These are phyloP conservation scores for Sminthopsis crassicaudata DNA, from an alignment of 2,113 vertebrate genomes.

Conservation along the genomic window DNA sequence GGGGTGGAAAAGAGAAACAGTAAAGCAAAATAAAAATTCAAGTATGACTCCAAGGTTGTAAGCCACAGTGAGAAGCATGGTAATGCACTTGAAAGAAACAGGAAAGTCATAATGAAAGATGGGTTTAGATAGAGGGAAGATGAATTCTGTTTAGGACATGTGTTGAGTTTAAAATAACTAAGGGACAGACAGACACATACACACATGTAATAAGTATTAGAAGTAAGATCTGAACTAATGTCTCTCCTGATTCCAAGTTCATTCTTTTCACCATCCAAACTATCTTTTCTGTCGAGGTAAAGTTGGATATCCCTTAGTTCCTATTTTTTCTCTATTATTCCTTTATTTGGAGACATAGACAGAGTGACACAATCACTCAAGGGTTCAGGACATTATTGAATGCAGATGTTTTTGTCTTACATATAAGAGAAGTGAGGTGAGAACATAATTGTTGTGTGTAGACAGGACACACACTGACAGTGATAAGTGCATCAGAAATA, in stretches of 20 bases:
- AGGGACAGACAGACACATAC: not conserved
- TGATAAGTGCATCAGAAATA: not conserved
- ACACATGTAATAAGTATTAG: not conserved
- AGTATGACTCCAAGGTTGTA: not conserved
- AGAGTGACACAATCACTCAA: not conserved
- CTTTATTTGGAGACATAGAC: not conserved
- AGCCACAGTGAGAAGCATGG: not conserved
- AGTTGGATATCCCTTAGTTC: not conserved
- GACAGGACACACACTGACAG: not conserved
- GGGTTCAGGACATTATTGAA: not conserved
- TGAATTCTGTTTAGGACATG: not conserved
- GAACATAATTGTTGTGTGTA: not conserved
- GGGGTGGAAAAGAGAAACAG: not conserved
- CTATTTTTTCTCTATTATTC: not conserved
- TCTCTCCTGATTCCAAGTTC: not conserved
- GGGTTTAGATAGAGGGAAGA: not conserved
- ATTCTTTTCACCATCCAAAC: not conserved
- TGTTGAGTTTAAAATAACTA: not conserved
- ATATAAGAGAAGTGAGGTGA: not conserved
- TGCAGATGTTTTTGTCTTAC: not conserved
- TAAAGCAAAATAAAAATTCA: not conserved
- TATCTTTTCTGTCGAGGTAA: not conserved
- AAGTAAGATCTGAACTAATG: not conserved
- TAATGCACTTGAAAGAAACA: not conserved
- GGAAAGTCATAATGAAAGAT: not conserved